These are phyloP conservation scores for Molossus molossus DNA, from an alignment of 2,797 vertebrate genomes.

Conservation along the genomic window DNA sequence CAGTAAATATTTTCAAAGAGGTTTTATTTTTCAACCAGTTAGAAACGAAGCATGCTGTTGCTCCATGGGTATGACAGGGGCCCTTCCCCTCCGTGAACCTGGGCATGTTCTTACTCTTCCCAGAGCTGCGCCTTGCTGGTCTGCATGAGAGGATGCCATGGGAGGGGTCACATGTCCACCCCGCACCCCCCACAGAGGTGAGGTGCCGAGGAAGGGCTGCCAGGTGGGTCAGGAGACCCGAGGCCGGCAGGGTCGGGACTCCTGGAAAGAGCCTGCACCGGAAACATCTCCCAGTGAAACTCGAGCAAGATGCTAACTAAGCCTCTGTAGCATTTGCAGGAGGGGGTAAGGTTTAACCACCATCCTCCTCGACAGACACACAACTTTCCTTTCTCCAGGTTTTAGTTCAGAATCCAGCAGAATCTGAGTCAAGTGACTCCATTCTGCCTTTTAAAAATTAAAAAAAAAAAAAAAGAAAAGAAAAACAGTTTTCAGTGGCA, in stretches of 20 bases:
- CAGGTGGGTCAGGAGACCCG: neutral
- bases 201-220: neutral
- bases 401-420: constrained; percentile 58
- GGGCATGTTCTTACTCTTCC: neutral
- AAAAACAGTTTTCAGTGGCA: constrained; percentile 92
- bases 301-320: neutral
- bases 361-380: neutral
- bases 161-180: neutral
- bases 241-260: neutral
- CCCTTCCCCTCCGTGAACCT: neutral
- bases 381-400: neutral
- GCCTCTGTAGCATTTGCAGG: neutral
- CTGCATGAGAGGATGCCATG: neutral
- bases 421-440: constrained; percentile 68
- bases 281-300: neutral
- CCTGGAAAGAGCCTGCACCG: neutral
- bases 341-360: neutral
- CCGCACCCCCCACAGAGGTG: neutral
- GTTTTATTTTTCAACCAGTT: neutral
- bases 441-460: constrained; percentile 78
- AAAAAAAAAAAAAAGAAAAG: constrained; percentile 71
- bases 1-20: neutral
- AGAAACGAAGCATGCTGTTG: neutral
- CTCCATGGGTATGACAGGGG: neutral
- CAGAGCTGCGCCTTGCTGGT: neutral